A percentile compares a stretch with the other conserved stretches of the same genome.
Conservation (phyloP, 1,140 invertebrate genomes). For the Pseudomyrmex cubaensis region DNA sequence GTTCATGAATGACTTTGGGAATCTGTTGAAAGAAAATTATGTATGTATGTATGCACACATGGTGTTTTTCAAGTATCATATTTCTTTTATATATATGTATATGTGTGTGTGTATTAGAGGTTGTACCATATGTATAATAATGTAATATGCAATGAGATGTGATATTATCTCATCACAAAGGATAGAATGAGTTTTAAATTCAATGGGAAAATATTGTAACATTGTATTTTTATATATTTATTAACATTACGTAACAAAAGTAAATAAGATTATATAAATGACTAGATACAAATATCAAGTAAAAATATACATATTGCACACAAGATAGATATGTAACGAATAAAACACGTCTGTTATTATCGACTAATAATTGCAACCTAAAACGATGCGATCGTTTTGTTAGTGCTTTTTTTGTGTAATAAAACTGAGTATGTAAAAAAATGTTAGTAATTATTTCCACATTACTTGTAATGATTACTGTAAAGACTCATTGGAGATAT, state of each 20-base stretch:
- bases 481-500: no score
- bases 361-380: constrained; percentile 59
- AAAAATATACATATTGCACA: constrained; percentile 83
- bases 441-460: no score
- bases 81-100: no score
- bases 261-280: constrained; percentile 85
- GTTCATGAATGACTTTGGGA: neutral
- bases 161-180: no score
- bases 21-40: neutral
- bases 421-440: no score
- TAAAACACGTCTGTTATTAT: constrained; percentile 79
- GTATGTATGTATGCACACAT: no score
- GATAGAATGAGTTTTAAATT: neutral
- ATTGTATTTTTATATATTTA: constrained; percentile 82
- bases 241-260: constrained; percentile 84
- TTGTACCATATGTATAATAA: no score
- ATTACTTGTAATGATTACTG: no score
- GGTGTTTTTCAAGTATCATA: no score
- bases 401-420: no score
- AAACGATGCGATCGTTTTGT: constrained; percentile 50
- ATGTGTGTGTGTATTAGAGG: neutral
- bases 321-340: constrained; percentile 84
- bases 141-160: no score
- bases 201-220: constrained; percentile 66
- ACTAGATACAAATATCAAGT: constrained; percentile 85